Evolutionary conservation across 2,113 vertebrate genomes (phyloP), one percentile per base, ranked within the genome.

Genomic region (Nipponia nippon): DNA sequence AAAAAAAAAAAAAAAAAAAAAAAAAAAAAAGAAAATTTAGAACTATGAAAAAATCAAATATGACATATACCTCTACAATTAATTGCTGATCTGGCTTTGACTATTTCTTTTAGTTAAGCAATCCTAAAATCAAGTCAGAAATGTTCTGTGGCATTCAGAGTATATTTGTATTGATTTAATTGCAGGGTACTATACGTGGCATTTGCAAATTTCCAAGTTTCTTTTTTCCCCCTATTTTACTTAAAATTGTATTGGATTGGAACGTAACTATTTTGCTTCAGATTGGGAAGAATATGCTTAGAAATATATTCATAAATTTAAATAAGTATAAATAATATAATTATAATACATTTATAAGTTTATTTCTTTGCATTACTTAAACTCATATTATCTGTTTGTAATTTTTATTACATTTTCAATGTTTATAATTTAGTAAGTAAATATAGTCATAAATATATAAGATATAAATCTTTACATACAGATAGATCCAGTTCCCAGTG

Each of bases 181-280:
- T 71, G 16, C 46, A 76, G 16, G 6, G 1, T 58, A 53, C 11
- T 61, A 7, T 8, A 20, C 0, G 1, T 42, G 50, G 12, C 27
- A 71, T 42, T 67, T 79, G 76, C 0, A 5, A 34, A 72, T 83
- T 52, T 75, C 10, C 46, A 29, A 26, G 6, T 27, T 32, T 69
- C 34, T 47, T 77, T 40, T 0, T 2, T 1, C 10, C 13, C 1
- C 16, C 16, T 8, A 10, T 63, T 86, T 79, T 77, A 18, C 7
- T 72, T 93, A 47, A 50, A 78, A 59, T 5, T 62, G 32, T 59
- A 0, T 55, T 90, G 5, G 5, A 17, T 47, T 40, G 18, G 16
- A 90, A 10, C 16, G 13, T 58, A 44, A 50, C 6, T 25, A 9
- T 36, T 91, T 85, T 66, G 40, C 50, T 79, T 53, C 38, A 20